A percentile compares a stretch with the other conserved stretches of the same genome.
Evolutionary conservation across 2,888 invertebrate genomes (phyloP).

Genomic region (Himalopsyche kuldschensis): DNA sequence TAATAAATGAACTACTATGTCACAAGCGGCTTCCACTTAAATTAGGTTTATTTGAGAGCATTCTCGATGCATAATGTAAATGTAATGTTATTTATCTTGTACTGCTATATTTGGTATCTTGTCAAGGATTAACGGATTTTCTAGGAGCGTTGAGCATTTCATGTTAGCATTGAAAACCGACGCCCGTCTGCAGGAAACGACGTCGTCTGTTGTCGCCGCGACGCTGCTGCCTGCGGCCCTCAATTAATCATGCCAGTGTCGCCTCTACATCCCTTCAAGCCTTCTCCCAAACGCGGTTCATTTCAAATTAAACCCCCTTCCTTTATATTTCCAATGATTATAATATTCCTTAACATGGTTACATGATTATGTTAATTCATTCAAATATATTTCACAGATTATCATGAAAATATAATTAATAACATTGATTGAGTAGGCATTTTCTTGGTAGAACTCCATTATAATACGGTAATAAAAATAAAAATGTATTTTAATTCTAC

Average conservation of each 20-base stretch:
- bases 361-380: neutral
- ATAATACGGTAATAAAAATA: no score
- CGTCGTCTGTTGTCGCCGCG: neutral
- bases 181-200: neutral
- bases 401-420: no score
- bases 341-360: neutral
- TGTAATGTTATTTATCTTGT: neutral
- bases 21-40: no score
- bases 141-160: neutral
- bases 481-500: no score
- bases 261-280: constrained; percentile 18
- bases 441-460: no score
- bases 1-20: no score
- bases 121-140: neutral
- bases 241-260: constrained; percentile 29
- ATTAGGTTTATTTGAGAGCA: no score
- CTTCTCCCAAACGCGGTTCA: neutral
- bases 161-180: neutral
- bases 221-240: constrained; percentile 11
- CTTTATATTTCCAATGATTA: neutral
- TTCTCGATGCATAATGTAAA: neutral
- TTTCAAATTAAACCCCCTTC: neutral
- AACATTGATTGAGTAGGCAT: no score
- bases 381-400: neutral
- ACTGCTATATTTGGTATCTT: neutral